A percentile compares a stretch with the other conserved stretches of the same genome.
Conservation (phyloP, 2,113 vertebrate genomes). For the Rousettus leschenaultii region DNA sequence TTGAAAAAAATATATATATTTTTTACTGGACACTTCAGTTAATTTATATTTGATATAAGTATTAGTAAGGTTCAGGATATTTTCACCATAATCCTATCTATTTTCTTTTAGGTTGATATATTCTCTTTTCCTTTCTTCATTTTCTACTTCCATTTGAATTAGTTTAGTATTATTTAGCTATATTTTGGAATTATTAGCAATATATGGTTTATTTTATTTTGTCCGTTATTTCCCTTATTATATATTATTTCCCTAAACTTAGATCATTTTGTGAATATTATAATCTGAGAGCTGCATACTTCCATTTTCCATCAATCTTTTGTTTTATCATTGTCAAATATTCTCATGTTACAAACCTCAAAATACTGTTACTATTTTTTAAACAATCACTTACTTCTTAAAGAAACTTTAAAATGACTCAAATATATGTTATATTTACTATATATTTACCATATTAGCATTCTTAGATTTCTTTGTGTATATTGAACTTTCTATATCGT, state of each 20-base stretch:
- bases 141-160: neutral
- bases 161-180: neutral
- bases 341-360: neutral
- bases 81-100: neutral
- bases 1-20: neutral
- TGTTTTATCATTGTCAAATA: neutral
- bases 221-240: neutral
- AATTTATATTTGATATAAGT: neutral
- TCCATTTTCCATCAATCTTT: neutral
- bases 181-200: neutral
- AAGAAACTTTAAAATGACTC: constrained; percentile 5
- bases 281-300: neutral
- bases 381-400: neutral
- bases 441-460: neutral
- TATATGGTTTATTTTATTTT: neutral
- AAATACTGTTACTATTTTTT: neutral
- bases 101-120: neutral
- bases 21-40: constrained; percentile 5
- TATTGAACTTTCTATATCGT: neutral
- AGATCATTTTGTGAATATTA: neutral
- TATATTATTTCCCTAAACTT: neutral
- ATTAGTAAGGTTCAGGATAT: neutral
- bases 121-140: neutral
- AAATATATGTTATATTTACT: neutral
- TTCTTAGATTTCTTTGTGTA: neutral